Evolutionary conservation across 2,797 vertebrate species (phyloP), one percentile per base, ranked within the genome.

Genomic region (Sebastes jordani): DNA sequence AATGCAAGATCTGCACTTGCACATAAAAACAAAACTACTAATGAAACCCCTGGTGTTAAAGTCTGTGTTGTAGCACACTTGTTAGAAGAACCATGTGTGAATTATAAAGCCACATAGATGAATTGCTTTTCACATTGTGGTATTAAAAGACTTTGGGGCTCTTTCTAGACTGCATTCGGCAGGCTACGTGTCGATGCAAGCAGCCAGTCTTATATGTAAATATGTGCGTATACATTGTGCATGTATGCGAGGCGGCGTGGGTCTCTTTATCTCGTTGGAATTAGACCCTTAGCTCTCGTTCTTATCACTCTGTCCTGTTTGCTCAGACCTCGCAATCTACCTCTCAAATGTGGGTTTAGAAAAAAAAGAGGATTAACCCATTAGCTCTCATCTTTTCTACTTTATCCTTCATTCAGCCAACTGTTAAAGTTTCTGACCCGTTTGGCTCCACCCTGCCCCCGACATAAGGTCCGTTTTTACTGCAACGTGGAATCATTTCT

Each of bases 261-360:
- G 77, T 86, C 83, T 82, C 87, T 91, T 94, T 95, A 96, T 96
- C 94, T 93, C 29, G 74, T 85, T 96, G 95, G 95, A 96, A 93
- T 96, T 96, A 91, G 95, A 96, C 95, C 95, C 93, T 94, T 91
- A 79, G 90, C 88, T 85, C 89, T 76, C n/a, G 18, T 84, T 82
- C 92, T 96, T 96, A 96, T 96, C 95, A 79, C 83, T 75, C 56
- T 63, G 78, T 82, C 61, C 73, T 96, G 93, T 96, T 96, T 96
- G 92, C 85, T 94, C 90, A 94, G 93, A 91, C 94, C 91, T 92
- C 67, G 88, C 94, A 93, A 92, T 95, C 91, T 69, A 82, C 79
- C 71, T 82, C 87, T 85, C 80, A 71, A 81, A 91, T 88, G 86
- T 77, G 60, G 70, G 80, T 91, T 86, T 74, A 55, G 54, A 80